phyloP scores from a whole-genome alignment of 2,113 vertebrate genomes.

The Malurus alboscapulatus region DNA sequence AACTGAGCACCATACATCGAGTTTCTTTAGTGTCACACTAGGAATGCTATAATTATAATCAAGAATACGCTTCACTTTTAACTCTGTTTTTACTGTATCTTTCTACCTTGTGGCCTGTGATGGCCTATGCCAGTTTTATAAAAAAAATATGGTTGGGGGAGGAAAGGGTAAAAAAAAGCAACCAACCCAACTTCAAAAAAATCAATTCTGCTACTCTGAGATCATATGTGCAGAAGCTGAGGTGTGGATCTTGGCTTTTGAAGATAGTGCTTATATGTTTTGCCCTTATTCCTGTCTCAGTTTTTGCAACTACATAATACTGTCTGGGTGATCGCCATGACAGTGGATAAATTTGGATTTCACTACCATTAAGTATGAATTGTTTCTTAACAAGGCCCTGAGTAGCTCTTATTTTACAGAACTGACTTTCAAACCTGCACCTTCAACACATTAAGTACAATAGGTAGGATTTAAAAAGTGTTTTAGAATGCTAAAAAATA shows the following conservation, averaged over 20 bases:
- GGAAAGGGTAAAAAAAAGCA: neutral
- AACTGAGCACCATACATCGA: slow-evolving; percentile 26
- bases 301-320: neutral
- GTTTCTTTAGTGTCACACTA: slow-evolving; percentile 32
- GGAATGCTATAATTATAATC: slow-evolving; percentile 30
- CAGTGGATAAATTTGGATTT: neutral
- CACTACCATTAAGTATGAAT: neutral
- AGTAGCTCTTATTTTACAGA: neutral
- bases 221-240: neutral
- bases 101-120: neutral
- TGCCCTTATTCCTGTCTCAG: neutral
- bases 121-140: neutral
- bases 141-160: neutral
- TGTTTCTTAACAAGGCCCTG: neutral
- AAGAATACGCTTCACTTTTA: slow-evolving; percentile 34
- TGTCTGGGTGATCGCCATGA: neutral
- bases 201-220: neutral
- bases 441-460: neutral
- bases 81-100: neutral
- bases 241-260: neutral
- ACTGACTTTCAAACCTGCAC: neutral
- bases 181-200: neutral
- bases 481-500: neutral
- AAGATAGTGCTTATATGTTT: neutral
- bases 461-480: neutral